phyloP scores from a whole-genome alignment of 2,797 vertebrate species.

The Microcaecilia unicolor region DNA sequence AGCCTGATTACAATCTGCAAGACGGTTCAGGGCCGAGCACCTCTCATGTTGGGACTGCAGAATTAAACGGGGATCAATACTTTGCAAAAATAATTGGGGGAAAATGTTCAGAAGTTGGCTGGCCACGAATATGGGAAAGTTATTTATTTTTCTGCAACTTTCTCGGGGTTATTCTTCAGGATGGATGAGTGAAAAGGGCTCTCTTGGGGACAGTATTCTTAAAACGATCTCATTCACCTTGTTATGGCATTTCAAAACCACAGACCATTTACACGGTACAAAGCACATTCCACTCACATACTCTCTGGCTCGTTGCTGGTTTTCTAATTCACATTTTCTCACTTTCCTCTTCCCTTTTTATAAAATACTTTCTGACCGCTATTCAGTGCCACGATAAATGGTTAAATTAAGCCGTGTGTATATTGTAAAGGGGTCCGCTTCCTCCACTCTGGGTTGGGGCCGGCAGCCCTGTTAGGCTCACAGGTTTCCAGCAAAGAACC shows the following conservation, averaged over 20 bases:
- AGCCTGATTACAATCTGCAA: slow-evolving; percentile 70
- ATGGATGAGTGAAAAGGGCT: slow-evolving; percentile 61
- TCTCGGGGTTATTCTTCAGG: slow-evolving; percentile 62
- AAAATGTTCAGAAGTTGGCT: slow-evolving; percentile 63
- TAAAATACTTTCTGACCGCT: too few relatives aligned
- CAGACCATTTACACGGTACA: slow-evolving; percentile 25
- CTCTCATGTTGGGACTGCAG: slow-evolving; percentile 67
- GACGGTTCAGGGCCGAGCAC: slow-evolving; percentile 57
- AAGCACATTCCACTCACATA: too few relatives aligned
- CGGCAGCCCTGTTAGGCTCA: too few relatives aligned
- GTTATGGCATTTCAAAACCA: slow-evolving; percentile 52
- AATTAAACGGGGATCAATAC: slow-evolving; percentile 78
- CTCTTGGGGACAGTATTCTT: slow-evolving; percentile 53
- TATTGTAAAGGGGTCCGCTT: too few relatives aligned
- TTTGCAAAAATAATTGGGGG: slow-evolving; percentile 75
- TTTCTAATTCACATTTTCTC: too few relatives aligned
- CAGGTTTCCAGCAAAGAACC: too few relatives aligned
- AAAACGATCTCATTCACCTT: slow-evolving; percentile 52
- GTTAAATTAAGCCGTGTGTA: too few relatives aligned
- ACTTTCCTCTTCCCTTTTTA: too few relatives aligned
- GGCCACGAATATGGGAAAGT: slow-evolving; percentile 56
- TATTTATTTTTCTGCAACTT: slow-evolving; percentile 44
- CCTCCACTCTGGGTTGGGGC: too few relatives aligned
- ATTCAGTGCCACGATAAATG: too few relatives aligned
- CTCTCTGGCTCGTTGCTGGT: too few relatives aligned